These are phyloP conservation scores for Microctenopoma lineatum DNA, from an alignment of 2,797 vertebrate species.

Conservation along the genomic window DNA sequence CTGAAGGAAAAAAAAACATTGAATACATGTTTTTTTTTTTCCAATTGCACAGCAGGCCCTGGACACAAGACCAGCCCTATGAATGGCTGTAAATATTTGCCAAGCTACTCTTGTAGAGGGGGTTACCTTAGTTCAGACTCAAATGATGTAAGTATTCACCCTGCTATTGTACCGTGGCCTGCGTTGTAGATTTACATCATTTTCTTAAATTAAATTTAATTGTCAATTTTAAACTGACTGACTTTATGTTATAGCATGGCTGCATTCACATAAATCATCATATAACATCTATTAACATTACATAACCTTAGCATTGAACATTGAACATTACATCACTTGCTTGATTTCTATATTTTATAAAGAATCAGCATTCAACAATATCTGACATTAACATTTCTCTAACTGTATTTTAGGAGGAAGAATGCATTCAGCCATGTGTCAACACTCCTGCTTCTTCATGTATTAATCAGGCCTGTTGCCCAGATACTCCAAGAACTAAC, in stretches of 20 bases:
- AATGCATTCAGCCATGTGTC: conserved; percentile 25
- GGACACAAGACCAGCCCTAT: conserved; percentile 22
- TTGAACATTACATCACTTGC: too few species aligned
- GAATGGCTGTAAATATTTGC: conserved; percentile 69
- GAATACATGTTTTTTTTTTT: conserved; percentile 4
- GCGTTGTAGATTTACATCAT: background rate
- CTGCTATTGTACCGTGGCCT: background rate
- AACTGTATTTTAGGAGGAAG: conserved; percentile 50
- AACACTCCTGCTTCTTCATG: conserved; percentile 11
- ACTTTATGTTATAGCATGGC: too few species aligned
- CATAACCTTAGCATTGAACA: too few species aligned
- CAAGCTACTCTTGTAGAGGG: conserved; percentile 75
- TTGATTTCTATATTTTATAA: too few species aligned
- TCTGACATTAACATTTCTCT: conserved; percentile 7
- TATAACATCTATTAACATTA: too few species aligned
- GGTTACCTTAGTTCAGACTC: conserved; percentile 79
- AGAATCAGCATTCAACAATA: background rate
- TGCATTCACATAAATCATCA: too few species aligned
- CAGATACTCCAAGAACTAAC: conserved; percentile 2
- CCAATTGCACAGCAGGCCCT: conserved; percentile 41
- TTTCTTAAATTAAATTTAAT: too few species aligned
- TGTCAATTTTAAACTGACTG: too few species aligned
- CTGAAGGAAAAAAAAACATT: background rate
- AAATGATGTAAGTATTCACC: conserved; percentile 76
- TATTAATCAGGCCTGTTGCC: conserved; percentile 12